phyloP scores from a whole-genome alignment of 92 coral and sea anemone genomes.

The Micromussa lordhowensis region DNA sequence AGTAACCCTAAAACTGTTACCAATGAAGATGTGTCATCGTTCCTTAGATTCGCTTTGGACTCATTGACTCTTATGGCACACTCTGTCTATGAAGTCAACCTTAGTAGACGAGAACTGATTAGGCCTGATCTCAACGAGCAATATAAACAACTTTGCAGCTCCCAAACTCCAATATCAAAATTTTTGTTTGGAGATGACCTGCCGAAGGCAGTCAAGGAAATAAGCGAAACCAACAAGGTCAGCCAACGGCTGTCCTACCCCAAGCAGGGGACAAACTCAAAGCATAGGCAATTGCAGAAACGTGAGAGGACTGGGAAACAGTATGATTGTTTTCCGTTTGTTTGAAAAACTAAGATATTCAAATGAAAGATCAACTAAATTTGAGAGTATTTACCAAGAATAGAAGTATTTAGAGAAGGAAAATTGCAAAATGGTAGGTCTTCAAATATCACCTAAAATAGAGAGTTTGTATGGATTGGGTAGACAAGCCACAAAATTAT shows the following conservation, averaged over 20 bases:
- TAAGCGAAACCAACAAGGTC: constrained; percentile 23
- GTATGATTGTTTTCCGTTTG: too few species aligned
- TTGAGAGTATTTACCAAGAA: too few species aligned
- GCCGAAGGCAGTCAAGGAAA: constrained; percentile 41
- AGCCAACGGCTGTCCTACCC: background rate
- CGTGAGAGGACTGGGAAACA: too few species aligned
- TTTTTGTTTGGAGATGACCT: constrained; percentile 47
- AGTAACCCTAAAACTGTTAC: constrained; percentile 20
- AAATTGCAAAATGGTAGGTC: too few species aligned
- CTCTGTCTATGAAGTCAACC: constrained; percentile 48
- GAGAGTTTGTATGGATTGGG: too few species aligned
- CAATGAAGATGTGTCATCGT: constrained; percentile 25
- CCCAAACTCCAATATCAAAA: constrained; percentile 54
- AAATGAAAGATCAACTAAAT: too few species aligned
- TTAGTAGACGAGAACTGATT: constrained; percentile 52
- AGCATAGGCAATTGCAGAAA: too few species aligned
- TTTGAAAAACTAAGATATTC: too few species aligned
- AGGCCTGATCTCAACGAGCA: constrained; percentile 64
- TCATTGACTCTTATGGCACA: constrained; percentile 58
- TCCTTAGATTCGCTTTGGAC: constrained; percentile 24
- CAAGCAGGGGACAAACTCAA: background rate
- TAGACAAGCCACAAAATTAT: too few species aligned
- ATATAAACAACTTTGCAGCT: constrained; percentile 45
- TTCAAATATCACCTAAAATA: too few species aligned
- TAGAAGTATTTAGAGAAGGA: too few species aligned